Conservation (phyloP, 2,797 vertebrate genomes). For the Pelochelys cantorii region DNA sequence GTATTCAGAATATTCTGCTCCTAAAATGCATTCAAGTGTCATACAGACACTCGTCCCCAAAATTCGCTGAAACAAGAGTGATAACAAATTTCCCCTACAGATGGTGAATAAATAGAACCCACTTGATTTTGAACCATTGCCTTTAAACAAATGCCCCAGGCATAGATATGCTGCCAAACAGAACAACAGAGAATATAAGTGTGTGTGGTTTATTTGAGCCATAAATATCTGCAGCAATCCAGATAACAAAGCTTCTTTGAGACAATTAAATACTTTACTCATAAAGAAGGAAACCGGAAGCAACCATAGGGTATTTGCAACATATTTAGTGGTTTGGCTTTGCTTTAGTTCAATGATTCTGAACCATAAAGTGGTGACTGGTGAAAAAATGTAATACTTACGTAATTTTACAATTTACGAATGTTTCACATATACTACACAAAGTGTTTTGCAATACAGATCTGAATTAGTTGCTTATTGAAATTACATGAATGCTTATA, state of each 20-base stretch:
- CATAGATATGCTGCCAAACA: slow-evolving; percentile 14
- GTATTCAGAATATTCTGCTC: neutral
- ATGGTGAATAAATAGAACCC: slow-evolving; percentile 30
- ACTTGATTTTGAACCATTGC: slow-evolving; percentile 7
- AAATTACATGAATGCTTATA: neutral
- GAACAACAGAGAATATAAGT: accelerated
- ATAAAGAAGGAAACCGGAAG: neutral
- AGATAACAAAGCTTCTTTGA: neutral
- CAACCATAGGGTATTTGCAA: neutral
- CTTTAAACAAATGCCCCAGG: slow-evolving; percentile 11
- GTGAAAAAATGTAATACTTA: neutral
- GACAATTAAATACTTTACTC: neutral
- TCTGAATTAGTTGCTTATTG: neutral
- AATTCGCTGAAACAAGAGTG: neutral
- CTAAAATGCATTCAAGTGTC: neutral
- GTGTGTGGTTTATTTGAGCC: neutral
- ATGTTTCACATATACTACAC: neutral
- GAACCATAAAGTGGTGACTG: neutral
- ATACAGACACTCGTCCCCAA: neutral
- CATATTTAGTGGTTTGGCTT: neutral
- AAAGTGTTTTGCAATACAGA: neutral
- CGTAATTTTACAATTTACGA: neutral
- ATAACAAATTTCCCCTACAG: slow-evolving; percentile 51
- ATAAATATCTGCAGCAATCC: neutral
- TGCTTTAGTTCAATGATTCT: neutral